A percentile compares a stretch with the other conserved stretches of the same genome.
These are phyloP conservation scores for Geotrupes spiniger DNA, from an alignment of 2,888 invertebrate genomes.

Conservation along the genomic window DNA sequence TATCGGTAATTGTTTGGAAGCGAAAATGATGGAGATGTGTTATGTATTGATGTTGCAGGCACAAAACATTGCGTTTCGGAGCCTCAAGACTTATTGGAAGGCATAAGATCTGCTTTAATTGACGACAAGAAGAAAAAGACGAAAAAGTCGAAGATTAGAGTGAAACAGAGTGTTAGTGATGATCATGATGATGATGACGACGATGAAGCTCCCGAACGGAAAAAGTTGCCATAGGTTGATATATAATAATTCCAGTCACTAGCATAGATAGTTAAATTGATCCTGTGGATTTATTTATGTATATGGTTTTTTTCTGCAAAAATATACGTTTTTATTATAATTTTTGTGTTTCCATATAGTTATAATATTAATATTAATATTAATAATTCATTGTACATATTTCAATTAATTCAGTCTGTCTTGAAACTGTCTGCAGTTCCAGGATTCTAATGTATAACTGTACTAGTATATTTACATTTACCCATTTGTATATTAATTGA, in stretches of 20 bases:
- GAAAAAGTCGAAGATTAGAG: constrained; percentile 1
- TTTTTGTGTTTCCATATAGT: too few relatives aligned
- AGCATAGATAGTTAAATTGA: constrained; percentile 18
- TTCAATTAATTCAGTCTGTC: too few relatives aligned
- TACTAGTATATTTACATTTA: too few relatives aligned
- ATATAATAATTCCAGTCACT: constrained; percentile 6
- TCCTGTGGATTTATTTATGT: constrained; percentile 5
- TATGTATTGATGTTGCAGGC: constrained; percentile 52
- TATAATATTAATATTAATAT: too few relatives aligned
- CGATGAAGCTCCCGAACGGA: constrained; percentile 41
- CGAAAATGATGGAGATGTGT: too few relatives aligned
- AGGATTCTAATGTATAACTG: too few relatives aligned
- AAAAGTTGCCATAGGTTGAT: constrained; percentile 44
- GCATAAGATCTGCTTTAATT: constrained; percentile 58
- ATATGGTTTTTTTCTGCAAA: constrained; percentile 15
- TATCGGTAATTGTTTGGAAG: too few relatives aligned
- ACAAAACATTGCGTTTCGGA: constrained; percentile 61
- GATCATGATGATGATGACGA: constrained; percentile 36
- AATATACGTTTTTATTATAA: too few relatives aligned
- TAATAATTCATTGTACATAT: too few relatives aligned
- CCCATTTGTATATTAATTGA: too few relatives aligned
- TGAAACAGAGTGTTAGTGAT: constrained; percentile 32
- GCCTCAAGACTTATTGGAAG: constrained; percentile 58
- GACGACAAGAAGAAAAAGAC: constrained; percentile 9
- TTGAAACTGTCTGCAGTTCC: too few relatives aligned